Evolutionary conservation across 2,797 vertebrate species (phyloP).

Genomic region (Dipus sagitta): DNA sequence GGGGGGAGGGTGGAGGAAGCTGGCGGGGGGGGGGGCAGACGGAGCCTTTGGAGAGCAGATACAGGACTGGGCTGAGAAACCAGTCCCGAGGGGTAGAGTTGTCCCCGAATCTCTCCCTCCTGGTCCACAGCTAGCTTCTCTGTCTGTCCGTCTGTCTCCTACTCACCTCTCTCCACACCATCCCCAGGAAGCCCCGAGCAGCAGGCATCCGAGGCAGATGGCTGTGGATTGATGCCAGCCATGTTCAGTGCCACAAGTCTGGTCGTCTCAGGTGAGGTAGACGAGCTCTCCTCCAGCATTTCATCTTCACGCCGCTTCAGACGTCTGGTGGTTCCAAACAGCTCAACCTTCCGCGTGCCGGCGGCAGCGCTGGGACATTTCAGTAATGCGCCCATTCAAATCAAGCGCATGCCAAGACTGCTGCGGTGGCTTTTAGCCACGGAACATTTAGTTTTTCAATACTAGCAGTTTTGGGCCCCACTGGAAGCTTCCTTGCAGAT

Average conservation of each 20-base stretch:
- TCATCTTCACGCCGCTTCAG: conserved; percentile 76
- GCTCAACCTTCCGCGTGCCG: conserved; percentile 54
- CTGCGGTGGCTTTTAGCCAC: conserved; percentile 74
- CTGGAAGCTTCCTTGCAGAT: conserved; percentile 63
- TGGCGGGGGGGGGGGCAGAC: background rate
- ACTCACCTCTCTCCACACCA: no score
- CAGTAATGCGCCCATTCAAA: conserved; percentile 78
- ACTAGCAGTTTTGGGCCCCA: conserved; percentile 73
- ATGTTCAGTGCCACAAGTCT: conserved; percentile 2
- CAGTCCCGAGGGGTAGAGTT: background rate
- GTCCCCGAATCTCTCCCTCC: background rate
- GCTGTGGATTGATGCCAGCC: background rate
- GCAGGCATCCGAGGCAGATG: conserved; percentile 7
- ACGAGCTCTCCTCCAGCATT: background rate
- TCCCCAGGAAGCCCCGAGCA: conserved; percentile 18
- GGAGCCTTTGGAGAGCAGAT: background rate
- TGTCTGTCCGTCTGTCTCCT: background rate
- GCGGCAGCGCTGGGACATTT: conserved; percentile 66
- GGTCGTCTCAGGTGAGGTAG: conserved; percentile 59
- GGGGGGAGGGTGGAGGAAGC: background rate
- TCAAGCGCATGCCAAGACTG: conserved; percentile 79
- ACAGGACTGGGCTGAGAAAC: background rate
- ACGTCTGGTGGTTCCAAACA: conserved; percentile 72
- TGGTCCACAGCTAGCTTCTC: background rate
- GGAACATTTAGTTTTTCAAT: conserved; percentile 80